Base-by-base conservation (phyloP, 1,140 invertebrate species). In the Bombus consobrinus region DNA sequence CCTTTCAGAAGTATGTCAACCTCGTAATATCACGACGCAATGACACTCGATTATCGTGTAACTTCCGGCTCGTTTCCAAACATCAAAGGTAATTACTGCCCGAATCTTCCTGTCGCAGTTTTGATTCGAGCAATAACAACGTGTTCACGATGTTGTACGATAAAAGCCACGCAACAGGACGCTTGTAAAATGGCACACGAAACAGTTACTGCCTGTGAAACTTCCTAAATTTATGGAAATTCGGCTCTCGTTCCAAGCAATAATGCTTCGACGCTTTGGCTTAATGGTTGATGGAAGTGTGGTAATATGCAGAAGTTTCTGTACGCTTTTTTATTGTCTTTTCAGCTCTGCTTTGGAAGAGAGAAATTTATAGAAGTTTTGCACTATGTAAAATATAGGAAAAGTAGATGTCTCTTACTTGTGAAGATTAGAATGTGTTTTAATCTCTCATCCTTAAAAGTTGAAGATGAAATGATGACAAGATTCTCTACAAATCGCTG, bases 161-260 rank as follows among this genome's bases (percentile, higher is more conserved):
- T 37, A 53, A 69, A 53, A 39, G 47, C 43, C 28, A 39, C 28
- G 28, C 25, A 66, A 37, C 22, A 15, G n/a, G 15, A 4, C 39
- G 43, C 28, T 69, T 74, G 80, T 64, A 82, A 82, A 82, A 82
- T 74, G 80, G 39, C 53, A 34, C 53, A 62, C 69, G 80, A 62
- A 39, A 62, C 53, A 28, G 6, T 12, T 32, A 18, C 2, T 13
- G 0, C 8, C 3, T 28, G 39, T 37, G n/a, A 43, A 62, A 73
- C n/a, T 59, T 28, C n/a, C 62, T 43, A 80, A n/a, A 79, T 66
- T 78, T 43, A 80, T 68, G 64, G 64, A 41, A 77, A 77, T 62
- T 77, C 37, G 34, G 13, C 13, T 22, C 28, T 59, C 34, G 34
- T 59, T 28, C 47, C 8, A 37, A 25, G 12, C 47, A 10, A 59